Conservation (phyloP, 2,113 vertebrate genomes). For the Camarhynchus parvulus region DNA sequence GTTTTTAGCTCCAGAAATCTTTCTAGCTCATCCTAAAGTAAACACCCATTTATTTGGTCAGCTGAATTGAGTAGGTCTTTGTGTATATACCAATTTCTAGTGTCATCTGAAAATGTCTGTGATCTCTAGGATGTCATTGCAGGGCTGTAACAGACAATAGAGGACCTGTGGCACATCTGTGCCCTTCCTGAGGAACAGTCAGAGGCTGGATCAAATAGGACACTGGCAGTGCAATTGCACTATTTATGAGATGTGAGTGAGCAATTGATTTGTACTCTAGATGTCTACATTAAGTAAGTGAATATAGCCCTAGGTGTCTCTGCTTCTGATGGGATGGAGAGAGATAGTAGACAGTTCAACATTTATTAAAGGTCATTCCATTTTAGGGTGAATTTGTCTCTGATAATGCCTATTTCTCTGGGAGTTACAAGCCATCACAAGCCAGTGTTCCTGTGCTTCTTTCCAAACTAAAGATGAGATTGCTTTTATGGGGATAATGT, state of each 20-base stretch:
- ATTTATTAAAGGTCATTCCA: neutral
- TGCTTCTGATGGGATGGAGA: neutral
- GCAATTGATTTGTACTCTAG: neutral
- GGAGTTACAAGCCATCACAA: neutral
- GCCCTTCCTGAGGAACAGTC: neutral
- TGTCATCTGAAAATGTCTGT: neutral
- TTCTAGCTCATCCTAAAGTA: neutral
- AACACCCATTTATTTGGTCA: neutral
- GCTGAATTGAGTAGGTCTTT: neutral
- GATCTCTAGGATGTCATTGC: neutral
- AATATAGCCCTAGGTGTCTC: neutral
- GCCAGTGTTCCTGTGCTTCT: neutral
- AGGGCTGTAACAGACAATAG: neutral
- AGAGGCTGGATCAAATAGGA: neutral
- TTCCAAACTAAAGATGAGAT: neutral
- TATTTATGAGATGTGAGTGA: neutral
- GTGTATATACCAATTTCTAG: neutral
- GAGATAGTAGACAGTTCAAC: neutral
- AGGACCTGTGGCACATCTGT: neutral
- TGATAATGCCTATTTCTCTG: neutral
- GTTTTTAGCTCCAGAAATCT: neutral
- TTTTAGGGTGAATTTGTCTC: neutral
- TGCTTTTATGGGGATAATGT: neutral
- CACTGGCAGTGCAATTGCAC: neutral
- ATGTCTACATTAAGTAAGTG: neutral